phyloP scores from a whole-genome alignment of 2,888 invertebrate genomes.

The Pasiphila rectangulata region DNA sequence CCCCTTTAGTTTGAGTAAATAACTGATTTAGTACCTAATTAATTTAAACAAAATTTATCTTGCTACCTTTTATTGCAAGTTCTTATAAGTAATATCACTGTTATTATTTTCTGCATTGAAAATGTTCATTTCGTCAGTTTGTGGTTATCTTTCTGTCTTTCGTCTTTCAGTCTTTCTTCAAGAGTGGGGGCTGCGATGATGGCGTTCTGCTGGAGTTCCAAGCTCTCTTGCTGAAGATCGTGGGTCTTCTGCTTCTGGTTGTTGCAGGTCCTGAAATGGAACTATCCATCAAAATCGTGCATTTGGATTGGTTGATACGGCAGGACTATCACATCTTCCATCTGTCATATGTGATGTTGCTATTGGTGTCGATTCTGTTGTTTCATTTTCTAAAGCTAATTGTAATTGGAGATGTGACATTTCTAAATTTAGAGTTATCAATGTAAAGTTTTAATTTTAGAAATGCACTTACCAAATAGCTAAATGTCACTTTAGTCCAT shows the following conservation, averaged over 20 bases:
- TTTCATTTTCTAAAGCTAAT: too few species aligned
- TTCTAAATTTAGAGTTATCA: too few species aligned
- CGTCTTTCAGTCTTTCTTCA: slow-evolving; percentile 60
- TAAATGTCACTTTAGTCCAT: too few species aligned
- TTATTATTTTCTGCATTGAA: background rate
- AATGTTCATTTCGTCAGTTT: slow-evolving; percentile 11
- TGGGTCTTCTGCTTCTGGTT: slow-evolving; percentile 67
- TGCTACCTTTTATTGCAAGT: slow-evolving; percentile 1
- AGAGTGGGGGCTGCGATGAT: slow-evolving; percentile 64
- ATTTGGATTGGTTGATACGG: slow-evolving; percentile 8
- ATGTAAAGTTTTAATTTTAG: too few species aligned
- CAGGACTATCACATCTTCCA: background rate
- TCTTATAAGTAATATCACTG: slow-evolving; percentile 21
- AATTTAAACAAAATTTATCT: too few species aligned
- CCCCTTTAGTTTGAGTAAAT: too few species aligned
- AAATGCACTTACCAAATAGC: too few species aligned
- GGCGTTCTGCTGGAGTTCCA: slow-evolving; percentile 71
- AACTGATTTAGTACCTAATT: too few species aligned
- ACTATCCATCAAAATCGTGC: slow-evolving; percentile 11
- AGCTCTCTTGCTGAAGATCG: slow-evolving; percentile 69
- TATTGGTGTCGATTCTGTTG: too few species aligned
- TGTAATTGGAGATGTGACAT: too few species aligned
- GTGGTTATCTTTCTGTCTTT: slow-evolving; percentile 27
- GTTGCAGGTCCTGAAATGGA: slow-evolving; percentile 58
- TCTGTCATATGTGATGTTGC: background rate